Conservation (phyloP, 2,113 vertebrate species). For the Microcebus murinus region DNA sequence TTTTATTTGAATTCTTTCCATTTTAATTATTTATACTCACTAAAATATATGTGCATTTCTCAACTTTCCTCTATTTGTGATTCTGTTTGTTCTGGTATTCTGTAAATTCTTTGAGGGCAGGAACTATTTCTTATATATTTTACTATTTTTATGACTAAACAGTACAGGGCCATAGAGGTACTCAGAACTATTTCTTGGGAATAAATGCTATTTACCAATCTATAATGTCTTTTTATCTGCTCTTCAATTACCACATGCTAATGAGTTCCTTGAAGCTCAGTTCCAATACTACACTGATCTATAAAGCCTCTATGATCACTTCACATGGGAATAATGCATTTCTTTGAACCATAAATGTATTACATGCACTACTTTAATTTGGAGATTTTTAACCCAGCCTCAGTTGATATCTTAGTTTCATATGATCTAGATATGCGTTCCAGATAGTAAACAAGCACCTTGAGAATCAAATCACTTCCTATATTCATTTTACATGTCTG, state of each 20-base stretch:
- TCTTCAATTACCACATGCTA: neutral
- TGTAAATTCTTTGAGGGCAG: neutral
- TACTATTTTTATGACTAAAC: neutral
- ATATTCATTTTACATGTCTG: neutral
- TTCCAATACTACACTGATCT: neutral
- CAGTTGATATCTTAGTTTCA: neutral
- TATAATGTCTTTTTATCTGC: neutral
- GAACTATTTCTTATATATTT: neutral
- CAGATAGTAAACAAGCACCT: neutral
- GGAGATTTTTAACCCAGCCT: neutral
- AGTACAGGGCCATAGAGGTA: neutral
- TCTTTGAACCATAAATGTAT: neutral
- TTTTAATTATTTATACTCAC: constrained; percentile 8
- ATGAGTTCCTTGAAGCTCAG: neutral
- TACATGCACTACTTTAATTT: neutral
- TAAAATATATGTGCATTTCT: neutral
- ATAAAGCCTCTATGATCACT: neutral
- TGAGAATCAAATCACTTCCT: neutral
- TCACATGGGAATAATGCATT: neutral
- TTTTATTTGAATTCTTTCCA: constrained; percentile 8
- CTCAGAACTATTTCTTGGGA: neutral
- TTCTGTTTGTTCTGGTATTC: neutral
- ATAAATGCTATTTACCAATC: neutral
- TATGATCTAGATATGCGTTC: neutral
- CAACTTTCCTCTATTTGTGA: neutral